Evolutionary conservation across 2,888 invertebrate genomes (phyloP).

Genomic region (Acleris sparsana): DNA sequence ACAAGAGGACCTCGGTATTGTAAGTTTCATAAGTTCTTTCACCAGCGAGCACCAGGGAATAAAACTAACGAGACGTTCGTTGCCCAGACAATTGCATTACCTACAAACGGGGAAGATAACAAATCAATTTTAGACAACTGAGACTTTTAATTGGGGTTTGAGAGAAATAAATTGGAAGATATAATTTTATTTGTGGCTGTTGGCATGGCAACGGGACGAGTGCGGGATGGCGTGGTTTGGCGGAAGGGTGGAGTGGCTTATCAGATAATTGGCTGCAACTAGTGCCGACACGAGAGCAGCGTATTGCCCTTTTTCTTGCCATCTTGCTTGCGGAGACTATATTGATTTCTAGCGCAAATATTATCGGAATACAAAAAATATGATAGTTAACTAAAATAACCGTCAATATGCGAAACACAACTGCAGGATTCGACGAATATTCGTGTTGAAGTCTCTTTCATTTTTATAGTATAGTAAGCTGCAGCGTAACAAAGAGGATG

Average conservation of each 20-base stretch:
- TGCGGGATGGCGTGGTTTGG: constrained; percentile 36
- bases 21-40: constrained; percentile 39
- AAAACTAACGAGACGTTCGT: constrained; percentile 51
- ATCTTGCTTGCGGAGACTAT: constrained; percentile 40
- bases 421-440: too few relatives aligned
- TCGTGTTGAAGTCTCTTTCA: too few relatives aligned
- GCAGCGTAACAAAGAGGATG: too few relatives aligned
- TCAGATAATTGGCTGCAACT: constrained; percentile 75
- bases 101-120: constrained; percentile 54
- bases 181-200: constrained; percentile 60
- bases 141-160: constrained; percentile 55
- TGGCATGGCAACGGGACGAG: constrained; percentile 52
- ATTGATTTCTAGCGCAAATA: constrained; percentile 11
- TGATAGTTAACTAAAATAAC: too few relatives aligned
- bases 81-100: constrained; percentile 65
- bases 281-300: constrained; percentile 55
- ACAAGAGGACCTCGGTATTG: constrained; percentile 28
- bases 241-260: constrained; percentile 60
- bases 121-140: constrained; percentile 62
- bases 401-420: too few relatives aligned
- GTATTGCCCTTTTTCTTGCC: constrained; percentile 43
- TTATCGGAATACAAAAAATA: neutral
- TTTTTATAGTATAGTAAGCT: too few relatives aligned
- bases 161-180: constrained; percentile 48
- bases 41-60: constrained; percentile 36